These are phyloP conservation scores for Gallinago media DNA, from an alignment of 2,113 vertebrate species.

Conservation along the genomic window DNA sequence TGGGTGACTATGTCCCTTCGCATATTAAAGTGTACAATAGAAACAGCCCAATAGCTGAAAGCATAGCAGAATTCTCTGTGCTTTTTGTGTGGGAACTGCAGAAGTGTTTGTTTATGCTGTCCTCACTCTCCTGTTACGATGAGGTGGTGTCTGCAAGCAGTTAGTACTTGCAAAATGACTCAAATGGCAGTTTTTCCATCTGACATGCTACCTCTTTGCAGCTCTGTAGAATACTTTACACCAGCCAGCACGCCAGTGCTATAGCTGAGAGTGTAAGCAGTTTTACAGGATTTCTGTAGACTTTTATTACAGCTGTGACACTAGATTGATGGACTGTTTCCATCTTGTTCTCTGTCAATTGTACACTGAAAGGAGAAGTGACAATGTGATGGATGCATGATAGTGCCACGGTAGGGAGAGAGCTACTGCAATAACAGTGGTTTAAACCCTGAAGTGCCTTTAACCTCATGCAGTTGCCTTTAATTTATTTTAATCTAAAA, in stretches of 20 bases:
- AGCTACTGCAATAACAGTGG: constrained; percentile 65
- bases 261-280: constrained; percentile 61
- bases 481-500: constrained; percentile 71
- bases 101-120: neutral
- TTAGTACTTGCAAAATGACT: constrained; percentile 3
- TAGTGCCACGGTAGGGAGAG: constrained; percentile 58
- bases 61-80: neutral
- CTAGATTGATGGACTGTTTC: constrained; percentile 82
- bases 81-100: neutral
- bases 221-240: constrained; percentile 53
- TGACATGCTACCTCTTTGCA: constrained; percentile 60
- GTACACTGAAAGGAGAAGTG: constrained; percentile 74
- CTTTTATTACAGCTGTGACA: constrained; percentile 81
- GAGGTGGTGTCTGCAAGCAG: neutral
- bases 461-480: constrained; percentile 44
- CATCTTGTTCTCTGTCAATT: constrained; percentile 80
- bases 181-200: constrained; percentile 41
- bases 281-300: constrained; percentile 79
- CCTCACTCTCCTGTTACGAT: neutral
- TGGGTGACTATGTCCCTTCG: neutral
- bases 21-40: neutral
- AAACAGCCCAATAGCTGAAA: neutral
- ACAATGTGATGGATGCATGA: constrained; percentile 78
- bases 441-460: constrained; percentile 16
- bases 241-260: constrained; percentile 49